A percentile compares a stretch with the other conserved stretches of the same genome.
Evolutionary conservation across 2,113 vertebrate species (phyloP).

Genomic region (Condylura cristata): DNA sequence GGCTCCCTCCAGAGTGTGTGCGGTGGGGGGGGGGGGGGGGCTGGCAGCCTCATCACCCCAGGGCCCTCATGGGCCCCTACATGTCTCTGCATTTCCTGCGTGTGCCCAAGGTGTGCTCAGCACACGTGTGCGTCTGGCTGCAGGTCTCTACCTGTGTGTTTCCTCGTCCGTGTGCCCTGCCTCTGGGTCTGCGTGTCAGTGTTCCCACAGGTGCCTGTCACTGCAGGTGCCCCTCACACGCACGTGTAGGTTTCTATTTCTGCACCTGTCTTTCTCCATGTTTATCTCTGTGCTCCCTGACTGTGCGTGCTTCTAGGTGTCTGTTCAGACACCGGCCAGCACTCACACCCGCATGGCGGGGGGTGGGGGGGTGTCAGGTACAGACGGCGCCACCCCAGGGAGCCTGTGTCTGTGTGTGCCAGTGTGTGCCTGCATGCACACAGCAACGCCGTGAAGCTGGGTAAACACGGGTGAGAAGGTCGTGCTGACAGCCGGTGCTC

Average conservation of each 20-base stretch:
- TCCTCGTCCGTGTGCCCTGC: background rate
- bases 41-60: background rate
- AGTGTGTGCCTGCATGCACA: background rate
- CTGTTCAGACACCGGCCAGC: background rate
- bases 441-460: constrained; percentile 22
- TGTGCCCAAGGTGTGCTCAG: background rate
- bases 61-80: background rate
- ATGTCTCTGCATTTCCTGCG: background rate
- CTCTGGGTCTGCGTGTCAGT: constrained; percentile 19
- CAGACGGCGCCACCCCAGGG: constrained; percentile 32
- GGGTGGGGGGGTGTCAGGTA: background rate
- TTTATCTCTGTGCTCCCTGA: background rate
- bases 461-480: constrained; percentile 68
- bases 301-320: constrained; percentile 35
- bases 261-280: constrained; percentile 58
- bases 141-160: background rate
- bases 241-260: constrained; percentile 54
- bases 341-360: background rate
- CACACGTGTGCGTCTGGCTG: background rate
- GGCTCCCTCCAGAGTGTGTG: background rate
- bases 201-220: constrained; percentile 65
- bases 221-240: constrained; percentile 57
- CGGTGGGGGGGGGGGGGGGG: background rate
- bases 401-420: background rate
- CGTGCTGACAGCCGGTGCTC: constrained; percentile 58